A percentile compares a stretch with the other conserved stretches of the same genome.
Evolutionary conservation across 1,140 invertebrate species (phyloP).

Genomic region (Atta colombica): DNA sequence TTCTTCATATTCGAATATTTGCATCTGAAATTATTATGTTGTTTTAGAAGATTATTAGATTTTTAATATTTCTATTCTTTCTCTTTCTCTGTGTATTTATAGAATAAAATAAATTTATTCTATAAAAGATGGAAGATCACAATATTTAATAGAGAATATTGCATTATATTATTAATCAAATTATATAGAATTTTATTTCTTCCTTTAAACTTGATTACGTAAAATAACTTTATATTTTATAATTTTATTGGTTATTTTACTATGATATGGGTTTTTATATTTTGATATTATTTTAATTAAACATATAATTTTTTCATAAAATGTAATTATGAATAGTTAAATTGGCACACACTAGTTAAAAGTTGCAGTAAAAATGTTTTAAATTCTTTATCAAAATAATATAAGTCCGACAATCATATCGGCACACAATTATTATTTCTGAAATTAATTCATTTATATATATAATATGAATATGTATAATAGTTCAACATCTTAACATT

Average conservation of each 20-base stretch:
- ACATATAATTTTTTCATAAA: not conserved
- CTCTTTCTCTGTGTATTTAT: not conserved
- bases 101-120: not conserved
- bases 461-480: no score
- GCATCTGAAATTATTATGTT: not conserved
- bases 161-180: not conserved
- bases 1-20: not conserved
- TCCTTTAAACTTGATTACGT: not conserved
- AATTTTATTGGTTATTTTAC: not conserved
- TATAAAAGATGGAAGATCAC: not conserved
- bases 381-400: not conserved
- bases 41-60: not conserved
- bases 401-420: no score
- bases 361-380: not conserved
- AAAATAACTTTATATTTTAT: not conserved
- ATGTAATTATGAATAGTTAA: not conserved
- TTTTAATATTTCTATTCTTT: not conserved
- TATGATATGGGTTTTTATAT: not conserved
- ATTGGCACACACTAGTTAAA: not conserved
- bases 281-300: not conserved
- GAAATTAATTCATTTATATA: no score
- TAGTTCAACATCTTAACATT: no score
- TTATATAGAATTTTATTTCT: not conserved
- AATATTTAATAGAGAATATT: not conserved
- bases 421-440: no score